phyloP scores from a whole-genome alignment of 1,140 invertebrate species.

The Danaus plexippus region DNA sequence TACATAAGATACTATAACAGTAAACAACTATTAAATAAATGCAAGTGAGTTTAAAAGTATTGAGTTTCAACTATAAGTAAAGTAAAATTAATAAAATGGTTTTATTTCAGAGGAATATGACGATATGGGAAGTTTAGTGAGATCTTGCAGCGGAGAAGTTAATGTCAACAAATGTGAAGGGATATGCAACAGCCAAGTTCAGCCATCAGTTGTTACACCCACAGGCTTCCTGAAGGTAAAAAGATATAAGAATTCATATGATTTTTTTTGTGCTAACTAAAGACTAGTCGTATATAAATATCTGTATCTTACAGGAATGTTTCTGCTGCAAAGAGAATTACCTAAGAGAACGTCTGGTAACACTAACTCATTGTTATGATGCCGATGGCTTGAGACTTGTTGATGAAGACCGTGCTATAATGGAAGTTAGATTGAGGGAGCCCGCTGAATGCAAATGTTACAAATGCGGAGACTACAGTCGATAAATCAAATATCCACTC shows the following conservation, averaged over 20 bases:
- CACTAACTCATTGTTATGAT: slow-evolving; percentile 88
- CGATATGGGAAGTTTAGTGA: slow-evolving; percentile 81
- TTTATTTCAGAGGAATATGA: slow-evolving; percentile 86
- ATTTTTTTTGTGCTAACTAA: slow-evolving; percentile 2
- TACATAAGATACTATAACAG: too few relatives aligned
- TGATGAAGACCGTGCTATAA: slow-evolving; percentile 74
- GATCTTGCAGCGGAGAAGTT: slow-evolving; percentile 90
- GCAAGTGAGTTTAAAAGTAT: background rate
- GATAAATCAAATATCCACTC: slow-evolving; percentile 51
- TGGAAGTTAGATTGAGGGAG: slow-evolving; percentile 87
- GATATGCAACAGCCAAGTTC: slow-evolving; percentile 89
- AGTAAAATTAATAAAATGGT: slow-evolving; percentile 9
- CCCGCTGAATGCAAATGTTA: slow-evolving; percentile 91
- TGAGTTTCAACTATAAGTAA: background rate
- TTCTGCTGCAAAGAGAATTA: slow-evolving; percentile 91
- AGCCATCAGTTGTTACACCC: slow-evolving; percentile 88
- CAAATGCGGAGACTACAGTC: slow-evolving; percentile 85
- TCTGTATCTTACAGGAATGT: slow-evolving; percentile 80
- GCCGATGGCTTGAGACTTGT: slow-evolving; percentile 84
- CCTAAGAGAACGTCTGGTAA: slow-evolving; percentile 84
- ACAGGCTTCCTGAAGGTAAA: slow-evolving; percentile 91
- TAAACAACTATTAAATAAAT: too few relatives aligned
- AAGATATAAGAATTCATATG: background rate
- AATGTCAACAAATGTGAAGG: slow-evolving; percentile 92
- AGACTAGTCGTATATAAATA: background rate